Conservation (phyloP, 2,797 vertebrate species). For the Eulemur albifrons region DNA sequence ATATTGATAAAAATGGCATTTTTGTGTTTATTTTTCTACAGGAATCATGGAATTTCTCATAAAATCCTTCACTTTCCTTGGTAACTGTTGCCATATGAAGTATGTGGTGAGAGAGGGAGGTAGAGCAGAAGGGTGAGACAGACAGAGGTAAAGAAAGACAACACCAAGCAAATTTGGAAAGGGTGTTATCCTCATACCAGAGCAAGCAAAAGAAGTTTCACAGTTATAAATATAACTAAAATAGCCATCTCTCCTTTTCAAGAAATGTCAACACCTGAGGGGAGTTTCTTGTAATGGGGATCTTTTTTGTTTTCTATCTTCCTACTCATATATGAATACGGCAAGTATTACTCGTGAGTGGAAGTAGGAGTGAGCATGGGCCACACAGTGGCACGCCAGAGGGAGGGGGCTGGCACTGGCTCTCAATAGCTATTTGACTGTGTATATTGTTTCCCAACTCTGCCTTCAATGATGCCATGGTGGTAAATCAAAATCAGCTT, state of each 20-base stretch:
- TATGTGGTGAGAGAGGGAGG: conserved; percentile 8
- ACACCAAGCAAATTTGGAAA: background rate
- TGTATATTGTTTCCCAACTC: background rate
- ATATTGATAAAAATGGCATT: background rate
- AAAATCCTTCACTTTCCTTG: background rate
- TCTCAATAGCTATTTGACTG: background rate
- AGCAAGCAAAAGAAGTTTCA: background rate
- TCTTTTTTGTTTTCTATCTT: conserved; percentile 1
- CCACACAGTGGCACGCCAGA: background rate
- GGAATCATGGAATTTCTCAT: background rate
- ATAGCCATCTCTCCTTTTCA: conserved; percentile 23
- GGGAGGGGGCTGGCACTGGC: no score
- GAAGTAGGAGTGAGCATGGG: background rate
- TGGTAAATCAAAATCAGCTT: background rate
- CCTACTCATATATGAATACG: background rate
- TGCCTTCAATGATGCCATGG: background rate
- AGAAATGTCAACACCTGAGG: background rate
- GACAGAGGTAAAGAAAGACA: background rate
- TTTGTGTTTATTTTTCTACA: conserved; percentile 49
- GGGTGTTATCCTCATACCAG: background rate
- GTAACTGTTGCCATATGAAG: background rate
- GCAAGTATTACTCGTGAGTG: background rate
- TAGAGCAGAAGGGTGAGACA: background rate
- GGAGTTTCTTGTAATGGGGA: background rate
- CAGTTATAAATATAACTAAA: conserved; percentile 38